phyloP scores from a whole-genome alignment of 2,888 invertebrate species.

The Hirudinaria manillensis region DNA sequence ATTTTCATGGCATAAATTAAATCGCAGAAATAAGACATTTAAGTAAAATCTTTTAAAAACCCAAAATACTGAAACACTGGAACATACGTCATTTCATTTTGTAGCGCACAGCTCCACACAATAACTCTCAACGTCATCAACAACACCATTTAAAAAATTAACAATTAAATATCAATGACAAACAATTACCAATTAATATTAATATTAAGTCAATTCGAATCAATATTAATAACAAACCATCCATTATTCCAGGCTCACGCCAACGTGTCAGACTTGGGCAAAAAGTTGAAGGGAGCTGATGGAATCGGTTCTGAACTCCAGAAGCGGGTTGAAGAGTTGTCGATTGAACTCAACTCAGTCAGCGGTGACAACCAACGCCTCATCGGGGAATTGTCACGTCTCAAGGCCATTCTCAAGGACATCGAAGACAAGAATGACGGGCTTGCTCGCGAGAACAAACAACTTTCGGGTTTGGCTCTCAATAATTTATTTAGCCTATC shows the following conservation, averaged over 20 bases:
- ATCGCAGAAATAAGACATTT: no score
- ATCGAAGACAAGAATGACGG: slow-evolving; percentile 90
- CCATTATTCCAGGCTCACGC: slow-evolving; percentile 36
- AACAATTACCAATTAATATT: not conserved
- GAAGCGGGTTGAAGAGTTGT: slow-evolving; percentile 75
- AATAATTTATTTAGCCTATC: not conserved
- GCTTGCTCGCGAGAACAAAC: slow-evolving; percentile 93
- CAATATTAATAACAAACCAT: not conserved
- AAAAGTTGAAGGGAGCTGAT: slow-evolving; percentile 57
- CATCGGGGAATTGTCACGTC: slow-evolving; percentile 81
- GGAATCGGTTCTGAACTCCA: slow-evolving; percentile 34
- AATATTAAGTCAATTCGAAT: not conserved
- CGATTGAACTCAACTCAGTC: slow-evolving; percentile 82
- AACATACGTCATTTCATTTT: no score
- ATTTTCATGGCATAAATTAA: no score
- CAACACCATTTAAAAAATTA: no score
- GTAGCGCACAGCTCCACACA: no score
- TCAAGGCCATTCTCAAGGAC: slow-evolving; percentile 89
- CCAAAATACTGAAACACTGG: no score
- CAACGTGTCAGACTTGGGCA: slow-evolving; percentile 44
- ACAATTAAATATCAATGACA: not conserved
- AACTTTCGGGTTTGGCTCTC: slow-evolving; percentile 72
- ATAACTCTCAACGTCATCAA: no score
- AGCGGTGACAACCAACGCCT: slow-evolving; percentile 72
- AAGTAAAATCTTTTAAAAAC: no score